Evolutionary conservation across 2,797 vertebrate genomes (phyloP), one percentile per base, ranked within the genome.

Genomic region (Neosilurus hyrtlii): DNA sequence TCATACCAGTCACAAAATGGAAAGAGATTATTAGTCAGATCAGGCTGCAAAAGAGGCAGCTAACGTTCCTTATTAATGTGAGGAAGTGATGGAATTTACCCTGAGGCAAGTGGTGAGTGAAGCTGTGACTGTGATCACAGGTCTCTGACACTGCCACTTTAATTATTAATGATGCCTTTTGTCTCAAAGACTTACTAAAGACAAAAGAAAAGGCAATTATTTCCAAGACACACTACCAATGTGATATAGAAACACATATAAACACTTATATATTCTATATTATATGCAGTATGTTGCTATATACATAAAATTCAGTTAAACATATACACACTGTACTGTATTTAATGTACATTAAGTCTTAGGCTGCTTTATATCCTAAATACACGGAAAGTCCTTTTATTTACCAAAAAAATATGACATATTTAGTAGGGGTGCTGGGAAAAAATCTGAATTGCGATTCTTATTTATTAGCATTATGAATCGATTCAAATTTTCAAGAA

Each of bases 11-110:
- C 26, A 75, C 51, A 54, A 30, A 9, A 14, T 49, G 37, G 9
- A 49, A 2, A 5, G 43, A 35, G 16, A 74, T 56, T 30, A 56
- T 12, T 15, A 7, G 24, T 72, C 24, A 3, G 52, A 74, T 20
- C 51, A 56, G 24, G 56, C 24, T 11, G 52, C 11, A 20, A 30
- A 20, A 30, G 30, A 74, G 7, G 10, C 52, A 35, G 20, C 15
- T 52, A 72, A 24, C 9, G 9, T 59, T 75, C 18, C 15, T 75
- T 75, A 56, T 59, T 37, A 59, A 35, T 74, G 30, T 57, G 15
- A 57, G 52, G 52, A 57, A 14, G 73, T 75, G 73, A 59, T 75
- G 30, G 73, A 59, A 59, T 75, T 75, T 9, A 75, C 30, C 20
- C 54, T 22, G 26, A 37, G 26, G 24, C n/a, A 52, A 15, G 52